Conservation (phyloP, 2,888 invertebrate species). For the Drosophila acutilabella region DNA sequence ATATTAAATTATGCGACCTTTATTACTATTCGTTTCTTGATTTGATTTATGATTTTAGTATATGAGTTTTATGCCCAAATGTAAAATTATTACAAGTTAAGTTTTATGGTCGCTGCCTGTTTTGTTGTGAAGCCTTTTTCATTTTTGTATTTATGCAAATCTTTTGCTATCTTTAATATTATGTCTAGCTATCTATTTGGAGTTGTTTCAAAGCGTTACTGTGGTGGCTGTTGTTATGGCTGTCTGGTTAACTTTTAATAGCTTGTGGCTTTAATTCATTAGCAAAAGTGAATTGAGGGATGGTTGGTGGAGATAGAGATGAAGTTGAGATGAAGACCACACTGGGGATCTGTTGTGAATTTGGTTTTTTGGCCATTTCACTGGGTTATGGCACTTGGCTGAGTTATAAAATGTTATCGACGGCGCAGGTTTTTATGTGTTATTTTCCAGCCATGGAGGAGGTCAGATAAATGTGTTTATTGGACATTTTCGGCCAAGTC, state of each 20-base stretch:
- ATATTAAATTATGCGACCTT: constrained; percentile 61
- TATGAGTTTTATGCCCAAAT: constrained; percentile 45
- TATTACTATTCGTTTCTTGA: constrained; percentile 20
- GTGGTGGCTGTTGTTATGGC: constrained; percentile 8
- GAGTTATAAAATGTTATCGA: constrained; percentile 78
- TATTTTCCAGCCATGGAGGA: constrained; percentile 27
- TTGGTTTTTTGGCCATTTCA: constrained; percentile 40
- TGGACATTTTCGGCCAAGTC: constrained; percentile 65
- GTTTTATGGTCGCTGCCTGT: constrained; percentile 32
- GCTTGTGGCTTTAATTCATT: constrained; percentile 76
- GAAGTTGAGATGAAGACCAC: constrained; percentile 3
- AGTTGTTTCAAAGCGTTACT: constrained; percentile 3
- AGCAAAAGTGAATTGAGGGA: constrained; percentile 33
- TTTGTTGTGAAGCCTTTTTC: constrained; percentile 30
- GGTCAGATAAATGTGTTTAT: constrained; percentile 81
- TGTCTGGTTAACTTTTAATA: constrained; percentile 66
- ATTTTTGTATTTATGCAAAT: constrained; percentile 44
- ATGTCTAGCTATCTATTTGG: background rate
- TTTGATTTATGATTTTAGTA: constrained; percentile 64
- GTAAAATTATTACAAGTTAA: constrained; percentile 57
- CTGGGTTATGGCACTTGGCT: constrained; percentile 71
- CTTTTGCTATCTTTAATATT: constrained; percentile 39
- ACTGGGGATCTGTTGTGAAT: constrained; percentile 8
- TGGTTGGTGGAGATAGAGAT: background rate
- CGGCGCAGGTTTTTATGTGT: constrained; percentile 76